Conservation (phyloP, 2,888 invertebrate species). For the Alcis repandata region DNA sequence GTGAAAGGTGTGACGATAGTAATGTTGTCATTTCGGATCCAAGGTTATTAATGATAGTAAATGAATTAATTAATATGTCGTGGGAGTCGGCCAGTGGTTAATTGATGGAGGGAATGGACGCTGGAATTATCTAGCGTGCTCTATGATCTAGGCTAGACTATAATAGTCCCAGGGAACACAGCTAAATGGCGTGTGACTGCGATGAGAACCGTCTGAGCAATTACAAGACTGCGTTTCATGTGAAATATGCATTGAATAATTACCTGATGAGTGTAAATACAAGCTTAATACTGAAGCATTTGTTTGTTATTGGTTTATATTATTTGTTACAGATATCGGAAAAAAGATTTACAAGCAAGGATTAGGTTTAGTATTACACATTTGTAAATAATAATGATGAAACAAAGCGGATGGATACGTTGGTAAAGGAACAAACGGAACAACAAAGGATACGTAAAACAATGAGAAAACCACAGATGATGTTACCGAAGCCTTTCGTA, state of each 20-base stretch:
- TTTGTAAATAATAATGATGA: too few relatives aligned
- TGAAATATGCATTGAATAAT: neutral
- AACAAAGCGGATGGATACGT: too few relatives aligned
- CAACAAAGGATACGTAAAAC: too few relatives aligned
- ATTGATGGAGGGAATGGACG: constrained; percentile 21
- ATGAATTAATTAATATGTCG: constrained; percentile 24
- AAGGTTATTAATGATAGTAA: constrained; percentile 36
- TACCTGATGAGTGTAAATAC: neutral
- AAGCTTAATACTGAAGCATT: neutral
- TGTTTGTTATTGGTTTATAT: neutral
- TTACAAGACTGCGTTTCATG: neutral
- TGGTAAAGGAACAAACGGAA: too few relatives aligned
- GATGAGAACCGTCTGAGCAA: constrained; percentile 3
- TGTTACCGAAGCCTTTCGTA: too few relatives aligned
- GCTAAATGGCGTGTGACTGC: constrained; percentile 9
- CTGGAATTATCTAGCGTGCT: constrained; percentile 17
- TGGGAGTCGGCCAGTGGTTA: constrained; percentile 28
- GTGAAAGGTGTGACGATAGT: constrained; percentile 40
- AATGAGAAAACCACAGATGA: too few relatives aligned
- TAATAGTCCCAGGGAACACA: neutral
- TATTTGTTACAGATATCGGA: too few relatives aligned
- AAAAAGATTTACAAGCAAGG: too few relatives aligned
- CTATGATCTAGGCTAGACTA: constrained; percentile 23
- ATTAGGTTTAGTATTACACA: too few relatives aligned
- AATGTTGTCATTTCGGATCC: constrained; percentile 31